Evolutionary conservation across 2,113 vertebrate genomes (phyloP), one percentile per base, ranked within the genome.

Genomic region (Eleginops maclovinus): DNA sequence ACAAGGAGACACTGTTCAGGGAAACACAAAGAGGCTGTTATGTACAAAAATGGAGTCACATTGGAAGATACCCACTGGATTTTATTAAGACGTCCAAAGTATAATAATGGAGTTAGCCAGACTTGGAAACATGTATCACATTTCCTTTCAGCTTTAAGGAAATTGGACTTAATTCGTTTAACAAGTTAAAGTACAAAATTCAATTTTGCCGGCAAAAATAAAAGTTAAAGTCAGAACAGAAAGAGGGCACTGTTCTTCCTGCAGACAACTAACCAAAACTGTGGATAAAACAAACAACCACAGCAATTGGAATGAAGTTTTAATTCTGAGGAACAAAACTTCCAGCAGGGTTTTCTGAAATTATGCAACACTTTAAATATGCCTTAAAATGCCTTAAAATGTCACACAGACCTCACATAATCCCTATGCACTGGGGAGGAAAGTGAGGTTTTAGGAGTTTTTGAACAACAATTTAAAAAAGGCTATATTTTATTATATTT

Each of bases 201-300:
- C 3, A 4, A 16, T 19, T 49, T 15, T 43, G 21, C 22, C 44
- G 40, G 21, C 28, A 69, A 15, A 49, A 56, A 61, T 26, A 49
- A n/a, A n/a, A n/a, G 43, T 3, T n/a, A n/a, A 17, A 22, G n/a
- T 67, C 17, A n/a, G 58, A 75, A 14, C 50, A 71, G 84, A 64
- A 72, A 63, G 74, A 56, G 53, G 73, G 65, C 26, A 15, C 76
- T 72, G 43, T 51, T 71, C 31, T 50, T 56, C 58, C 56, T 56
- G 65, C 16, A 72, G 14, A 68, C 9, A 47, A 55, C 9, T 19
- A 59, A 64, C 53, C 67, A 79, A 59, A 26, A 36, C 22, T 24
- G 43, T 28, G 10, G 31, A 19, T 12, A 19, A n/a, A n/a, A n/a
- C n/a, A n/a, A n/a, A n/a, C n/a, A n/a, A n/a, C n/a, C n/a, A n/a